Base-by-base conservation (phyloP, 2,113 vertebrate genomes). In the Dasypus novemcinctus region DNA sequence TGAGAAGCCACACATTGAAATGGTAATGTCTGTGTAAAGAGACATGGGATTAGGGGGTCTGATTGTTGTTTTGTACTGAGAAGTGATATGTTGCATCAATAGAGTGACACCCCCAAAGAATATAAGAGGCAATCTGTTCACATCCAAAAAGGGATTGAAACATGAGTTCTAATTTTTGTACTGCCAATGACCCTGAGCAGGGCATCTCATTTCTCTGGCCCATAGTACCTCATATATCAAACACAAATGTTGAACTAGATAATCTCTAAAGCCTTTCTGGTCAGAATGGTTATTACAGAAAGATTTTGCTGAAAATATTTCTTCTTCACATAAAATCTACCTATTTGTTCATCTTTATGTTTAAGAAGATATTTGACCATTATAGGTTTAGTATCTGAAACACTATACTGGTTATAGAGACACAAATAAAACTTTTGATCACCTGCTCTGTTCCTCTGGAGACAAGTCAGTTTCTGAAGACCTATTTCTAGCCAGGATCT, bases 31-130 rank as follows among this genome's bases (percentile, higher is more conserved):
- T 21, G 5, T 96, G 69, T 75, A 96, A 94, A 96, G 7, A 46
- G 75, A 98, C 96, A 43, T 94, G 95, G 88, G 91, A 31, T 94
- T 69, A 41, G 29, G n/a, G n/a, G 97, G 88, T 72, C 90, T 97
- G 29, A 96, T 90, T 96, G 29, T 38, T 95, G 9, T 96, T 97
- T 89, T 95, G 66, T 52, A 91, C 83, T 27, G 87, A 95, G 83
- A 95, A 94, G 90, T 89, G 46, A 74, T 80, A 92, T 14, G 43
- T 38, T 80, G 12, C 23, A 93, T 92, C 46, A 49, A 94, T 72
- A 94, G 93, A 84, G 72, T 41, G 82, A 66, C 72, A 81, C 29
- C 80, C 94, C 75, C 0, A 11, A 75, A 91, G 87, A 93, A 93
- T 46, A 49, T 91, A 41, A 33, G 20, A 84, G 68, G 41, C 74